phyloP scores from a whole-genome alignment of 2,113 vertebrate genomes.

The Otis tarda region DNA sequence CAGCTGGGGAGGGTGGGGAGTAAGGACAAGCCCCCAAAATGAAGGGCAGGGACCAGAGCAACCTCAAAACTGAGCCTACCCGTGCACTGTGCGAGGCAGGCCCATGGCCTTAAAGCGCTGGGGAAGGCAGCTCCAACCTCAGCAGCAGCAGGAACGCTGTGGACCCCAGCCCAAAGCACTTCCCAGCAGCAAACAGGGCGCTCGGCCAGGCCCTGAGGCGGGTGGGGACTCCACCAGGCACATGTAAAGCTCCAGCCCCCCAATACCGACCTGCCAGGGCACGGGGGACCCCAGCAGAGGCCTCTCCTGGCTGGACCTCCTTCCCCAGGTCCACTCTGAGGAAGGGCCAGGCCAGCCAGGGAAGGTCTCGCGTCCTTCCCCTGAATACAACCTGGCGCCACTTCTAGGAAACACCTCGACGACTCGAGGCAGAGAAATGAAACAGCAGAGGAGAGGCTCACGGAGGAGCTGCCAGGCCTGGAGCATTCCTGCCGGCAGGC shows the following conservation, averaged over 20 bases:
- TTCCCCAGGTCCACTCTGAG: neutral
- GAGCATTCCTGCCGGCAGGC: neutral
- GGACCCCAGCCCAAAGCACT: neutral
- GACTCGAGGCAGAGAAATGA: neutral
- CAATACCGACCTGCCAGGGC: neutral
- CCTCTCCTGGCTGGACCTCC: neutral
- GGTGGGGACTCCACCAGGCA: neutral
- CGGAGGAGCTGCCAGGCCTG: neutral
- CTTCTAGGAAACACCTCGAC: neutral
- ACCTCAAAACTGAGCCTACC: neutral
- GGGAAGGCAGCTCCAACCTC: neutral
- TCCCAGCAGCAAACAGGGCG: neutral
- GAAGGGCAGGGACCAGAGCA: neutral
- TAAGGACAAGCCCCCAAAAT: neutral
- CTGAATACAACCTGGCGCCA: neutral
- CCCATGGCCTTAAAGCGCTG: fast-evolving
- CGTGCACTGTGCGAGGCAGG: fast-evolving
- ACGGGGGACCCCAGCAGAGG: neutral
- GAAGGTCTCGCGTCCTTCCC: neutral
- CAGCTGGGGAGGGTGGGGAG: neutral
- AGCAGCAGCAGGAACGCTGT: neutral
- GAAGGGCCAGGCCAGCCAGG: neutral
- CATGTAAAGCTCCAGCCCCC: neutral
- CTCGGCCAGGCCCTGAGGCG: neutral
- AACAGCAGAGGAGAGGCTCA: neutral